phyloP scores from a whole-genome alignment of 2,797 vertebrate genomes.

The Octomys mimax region DNA sequence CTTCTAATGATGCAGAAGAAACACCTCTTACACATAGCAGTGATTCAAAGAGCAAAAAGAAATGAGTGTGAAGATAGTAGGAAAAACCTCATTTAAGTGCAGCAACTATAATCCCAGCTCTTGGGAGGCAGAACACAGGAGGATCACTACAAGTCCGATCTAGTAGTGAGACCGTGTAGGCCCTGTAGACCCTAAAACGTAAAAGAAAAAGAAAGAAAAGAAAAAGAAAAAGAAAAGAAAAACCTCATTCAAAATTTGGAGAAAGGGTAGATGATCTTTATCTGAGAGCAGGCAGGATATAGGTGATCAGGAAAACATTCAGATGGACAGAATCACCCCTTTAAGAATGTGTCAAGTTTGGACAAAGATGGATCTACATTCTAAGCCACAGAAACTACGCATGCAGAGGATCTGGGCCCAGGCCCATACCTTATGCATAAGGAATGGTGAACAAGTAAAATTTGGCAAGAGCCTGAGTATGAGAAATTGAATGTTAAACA shows the following conservation, averaged over 20 bases:
- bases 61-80: background rate
- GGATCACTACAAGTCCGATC: no score
- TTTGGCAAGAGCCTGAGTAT: slow-evolving; percentile 36
- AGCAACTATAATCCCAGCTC: no score
- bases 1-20: background rate
- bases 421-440: background rate
- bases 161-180: no score
- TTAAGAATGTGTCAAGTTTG: slow-evolving; percentile 26
- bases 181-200: no score
- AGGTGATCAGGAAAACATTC: background rate
- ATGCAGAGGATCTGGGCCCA: background rate
- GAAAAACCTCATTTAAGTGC: background rate
- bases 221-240: no score
- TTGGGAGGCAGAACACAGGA: no score
- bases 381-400: background rate
- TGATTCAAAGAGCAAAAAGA: background rate
- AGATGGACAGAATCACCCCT: background rate
- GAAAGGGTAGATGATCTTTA: background rate
- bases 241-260: background rate
- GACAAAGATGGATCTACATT: background rate
- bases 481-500: slow-evolving; percentile 65
- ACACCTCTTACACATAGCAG: background rate
- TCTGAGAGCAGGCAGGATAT: background rate
- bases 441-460: slow-evolving; percentile 24
- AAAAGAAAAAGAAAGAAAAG: no score